phyloP scores from a whole-genome alignment of 2,888 invertebrate species.

The Eupithecia vulgata region DNA sequence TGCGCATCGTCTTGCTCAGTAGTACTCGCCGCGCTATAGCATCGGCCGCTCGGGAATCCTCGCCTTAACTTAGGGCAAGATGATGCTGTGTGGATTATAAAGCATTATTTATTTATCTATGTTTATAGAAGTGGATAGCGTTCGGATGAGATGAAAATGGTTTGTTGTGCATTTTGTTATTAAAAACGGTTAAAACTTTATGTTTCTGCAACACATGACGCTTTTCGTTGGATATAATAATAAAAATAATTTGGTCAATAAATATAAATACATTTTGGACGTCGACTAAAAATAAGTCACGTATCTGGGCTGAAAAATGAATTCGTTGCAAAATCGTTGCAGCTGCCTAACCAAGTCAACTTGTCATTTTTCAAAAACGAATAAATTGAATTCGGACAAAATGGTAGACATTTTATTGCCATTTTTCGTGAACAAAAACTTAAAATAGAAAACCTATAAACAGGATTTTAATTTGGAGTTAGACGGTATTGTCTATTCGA shows the following conservation, averaged over 20 bases:
- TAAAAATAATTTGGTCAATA: background rate
- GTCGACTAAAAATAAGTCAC: constrained; percentile 27
- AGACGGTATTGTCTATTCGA: no score
- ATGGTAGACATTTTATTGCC: background rate
- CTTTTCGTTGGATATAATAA: background rate
- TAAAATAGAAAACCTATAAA: background rate
- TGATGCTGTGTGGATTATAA: no score
- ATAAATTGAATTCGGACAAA: constrained; percentile 12
- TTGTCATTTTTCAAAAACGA: constrained; percentile 21
- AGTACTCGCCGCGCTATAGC: no score
- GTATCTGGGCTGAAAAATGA: constrained; percentile 23
- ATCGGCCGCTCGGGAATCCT: no score
- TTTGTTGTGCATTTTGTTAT: background rate
- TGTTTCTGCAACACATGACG: no score
- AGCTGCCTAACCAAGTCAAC: constrained; percentile 25
- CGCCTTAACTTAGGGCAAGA: no score
- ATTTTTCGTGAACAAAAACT: background rate
- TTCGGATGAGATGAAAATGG: background rate
- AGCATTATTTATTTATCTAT: no score
- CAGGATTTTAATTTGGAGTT: background rate
- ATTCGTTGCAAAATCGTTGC: constrained; percentile 23
- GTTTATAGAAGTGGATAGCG: no score
- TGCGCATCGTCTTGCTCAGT: no score
- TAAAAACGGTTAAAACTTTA: background rate
- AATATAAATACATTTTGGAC: background rate